Conservation (phyloP, 2,113 vertebrate species). For the Tachycineta bicolor region DNA sequence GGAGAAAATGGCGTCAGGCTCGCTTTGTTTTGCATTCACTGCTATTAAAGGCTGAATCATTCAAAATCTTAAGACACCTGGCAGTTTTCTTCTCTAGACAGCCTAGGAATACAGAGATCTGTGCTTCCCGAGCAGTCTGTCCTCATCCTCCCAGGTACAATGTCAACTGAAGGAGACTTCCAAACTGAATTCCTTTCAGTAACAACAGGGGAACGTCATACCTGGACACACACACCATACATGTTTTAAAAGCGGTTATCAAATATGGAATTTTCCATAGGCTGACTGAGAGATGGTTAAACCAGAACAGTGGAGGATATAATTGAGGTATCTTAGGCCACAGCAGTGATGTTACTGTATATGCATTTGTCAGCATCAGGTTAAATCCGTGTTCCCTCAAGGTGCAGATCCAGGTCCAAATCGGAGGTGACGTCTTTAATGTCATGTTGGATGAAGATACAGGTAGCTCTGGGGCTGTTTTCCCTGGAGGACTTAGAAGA, state of each 20-base stretch:
- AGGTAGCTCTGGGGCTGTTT: not conserved
- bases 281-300: not conserved
- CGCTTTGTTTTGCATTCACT: constrained; percentile 56
- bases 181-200: not conserved
- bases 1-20: constrained; percentile 43
- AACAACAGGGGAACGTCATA: not conserved
- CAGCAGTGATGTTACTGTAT: not conserved
- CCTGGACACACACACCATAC: not conserved
- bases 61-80: not conserved
- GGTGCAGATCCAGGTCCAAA: not conserved
- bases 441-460: not conserved
- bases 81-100: not conserved
- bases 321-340: not conserved
- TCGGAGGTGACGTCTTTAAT: not conserved
- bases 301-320: not conserved
- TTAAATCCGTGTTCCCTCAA: not conserved
- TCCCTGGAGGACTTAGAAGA: not conserved
- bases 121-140: not conserved
- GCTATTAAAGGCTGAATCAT: constrained; percentile 42
- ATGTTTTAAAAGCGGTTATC: not conserved
- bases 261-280: not conserved
- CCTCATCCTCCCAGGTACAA: not conserved
- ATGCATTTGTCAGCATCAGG: not conserved
- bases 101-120: not conserved
- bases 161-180: not conserved